These are phyloP conservation scores for Steinernema hermaphroditum DNA, from an alignment of 2,888 invertebrate species.

Conservation along the genomic window DNA sequence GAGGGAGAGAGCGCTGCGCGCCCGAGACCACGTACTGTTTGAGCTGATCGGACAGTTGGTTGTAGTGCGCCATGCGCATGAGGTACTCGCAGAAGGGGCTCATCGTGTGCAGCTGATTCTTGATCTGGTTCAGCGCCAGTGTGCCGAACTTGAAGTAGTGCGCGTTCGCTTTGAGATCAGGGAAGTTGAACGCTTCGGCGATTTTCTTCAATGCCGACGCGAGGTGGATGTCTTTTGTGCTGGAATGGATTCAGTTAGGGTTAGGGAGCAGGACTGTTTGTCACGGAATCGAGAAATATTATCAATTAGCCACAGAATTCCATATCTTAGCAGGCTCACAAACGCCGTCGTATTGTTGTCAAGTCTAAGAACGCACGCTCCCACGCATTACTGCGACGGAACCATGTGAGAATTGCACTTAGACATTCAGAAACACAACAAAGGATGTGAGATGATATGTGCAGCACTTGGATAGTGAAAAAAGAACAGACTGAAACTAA, in stretches of 20 bases:
- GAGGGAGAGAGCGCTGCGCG: slow-evolving; percentile 49
- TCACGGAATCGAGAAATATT: too few species aligned
- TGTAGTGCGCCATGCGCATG: slow-evolving; percentile 83
- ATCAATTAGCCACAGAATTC: too few species aligned
- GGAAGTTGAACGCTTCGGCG: slow-evolving; percentile 72
- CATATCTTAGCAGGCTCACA: too few species aligned
- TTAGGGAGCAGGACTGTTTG: too few species aligned
- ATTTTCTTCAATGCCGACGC: slow-evolving; percentile 62
- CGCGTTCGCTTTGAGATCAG: slow-evolving; percentile 85
- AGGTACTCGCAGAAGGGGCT: slow-evolving; percentile 86
- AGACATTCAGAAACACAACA: too few species aligned
- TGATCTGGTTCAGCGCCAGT: slow-evolving; percentile 78
- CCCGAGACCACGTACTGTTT: slow-evolving; percentile 73
- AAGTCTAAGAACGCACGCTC: too few species aligned
- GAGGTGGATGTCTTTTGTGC: slow-evolving; percentile 56
- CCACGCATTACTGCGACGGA: too few species aligned
- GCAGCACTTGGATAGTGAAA: too few species aligned
- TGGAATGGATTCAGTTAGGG: not conserved
- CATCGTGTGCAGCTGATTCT: slow-evolving; percentile 86
- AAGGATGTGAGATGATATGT: too few species aligned
- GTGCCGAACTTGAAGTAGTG: slow-evolving; percentile 96
- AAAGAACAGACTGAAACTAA: too few species aligned
- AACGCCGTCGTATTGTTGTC: too few species aligned
- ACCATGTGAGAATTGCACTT: too few species aligned
- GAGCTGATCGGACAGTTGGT: slow-evolving; percentile 85